Evolutionary conservation across 2,113 vertebrate species (phyloP).

Genomic region (Capreolus pygargus): DNA sequence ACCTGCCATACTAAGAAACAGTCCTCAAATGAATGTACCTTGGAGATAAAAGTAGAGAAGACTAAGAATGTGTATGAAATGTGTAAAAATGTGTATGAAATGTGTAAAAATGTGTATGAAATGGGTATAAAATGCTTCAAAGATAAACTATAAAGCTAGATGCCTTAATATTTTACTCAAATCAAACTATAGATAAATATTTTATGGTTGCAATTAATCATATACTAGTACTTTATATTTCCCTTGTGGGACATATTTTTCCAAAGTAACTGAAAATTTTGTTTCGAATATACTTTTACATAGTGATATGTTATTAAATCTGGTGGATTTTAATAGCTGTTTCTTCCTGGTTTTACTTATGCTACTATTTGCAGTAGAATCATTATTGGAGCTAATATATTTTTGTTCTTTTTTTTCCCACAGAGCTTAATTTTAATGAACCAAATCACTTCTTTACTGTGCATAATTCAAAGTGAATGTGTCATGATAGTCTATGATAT

Average conservation of each 20-base stretch:
- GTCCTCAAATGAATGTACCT: not conserved
- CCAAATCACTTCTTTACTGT: not conserved
- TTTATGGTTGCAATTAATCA: not conserved
- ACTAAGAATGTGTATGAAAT: not conserved
- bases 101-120: too few species aligned
- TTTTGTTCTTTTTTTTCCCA: not conserved
- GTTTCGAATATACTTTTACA: slow-evolving; percentile 11
- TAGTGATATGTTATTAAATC: not conserved
- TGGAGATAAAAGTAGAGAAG: not conserved
- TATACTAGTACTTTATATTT: not conserved
- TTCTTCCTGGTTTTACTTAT: not conserved
- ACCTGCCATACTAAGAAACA: not conserved
- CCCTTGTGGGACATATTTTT: not conserved
- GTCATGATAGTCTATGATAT: not conserved
- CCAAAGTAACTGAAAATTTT: not conserved
- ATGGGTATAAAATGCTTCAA: not conserved
- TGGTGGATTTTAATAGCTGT: not conserved
- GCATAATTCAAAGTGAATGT: slow-evolving; percentile 5
- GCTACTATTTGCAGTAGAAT: not conserved
- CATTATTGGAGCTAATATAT: not conserved
- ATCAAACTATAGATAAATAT: not conserved
- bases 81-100: rapidly evolving
- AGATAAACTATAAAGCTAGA: not conserved
- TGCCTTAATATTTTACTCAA: not conserved
- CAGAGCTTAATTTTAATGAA: slow-evolving; percentile 27